Conservation (phyloP, 2,797 vertebrate species). For the Sebastolobus altivelis region DNA sequence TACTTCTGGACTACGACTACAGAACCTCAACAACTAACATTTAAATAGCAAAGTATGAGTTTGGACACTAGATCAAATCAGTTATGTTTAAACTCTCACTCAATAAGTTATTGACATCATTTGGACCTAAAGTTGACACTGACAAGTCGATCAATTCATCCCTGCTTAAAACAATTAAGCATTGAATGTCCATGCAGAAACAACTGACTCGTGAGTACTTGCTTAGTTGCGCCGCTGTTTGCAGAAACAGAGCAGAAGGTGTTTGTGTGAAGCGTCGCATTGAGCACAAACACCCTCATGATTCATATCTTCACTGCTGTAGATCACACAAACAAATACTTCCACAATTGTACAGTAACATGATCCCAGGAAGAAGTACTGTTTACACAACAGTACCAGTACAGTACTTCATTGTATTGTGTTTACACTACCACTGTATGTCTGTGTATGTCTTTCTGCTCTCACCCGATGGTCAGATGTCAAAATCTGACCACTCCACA, state of each 20-base stretch:
- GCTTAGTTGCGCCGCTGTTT: not conserved
- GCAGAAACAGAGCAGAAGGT: not conserved
- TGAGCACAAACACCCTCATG: not conserved
- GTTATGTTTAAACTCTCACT: not conserved
- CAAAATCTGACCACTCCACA: conserved; percentile 9
- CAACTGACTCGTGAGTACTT: not conserved
- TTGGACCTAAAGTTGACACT: conserved; percentile 15
- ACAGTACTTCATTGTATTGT: conserved; percentile 38
- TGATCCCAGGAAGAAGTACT: conserved; percentile 56
- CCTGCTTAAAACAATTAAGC: conserved; percentile 28
- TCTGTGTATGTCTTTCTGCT: conserved; percentile 7
- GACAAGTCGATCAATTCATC: not conserved
- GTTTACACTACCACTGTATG: conserved; percentile 16
- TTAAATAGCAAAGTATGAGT: not conserved
- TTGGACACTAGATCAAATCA: not conserved
- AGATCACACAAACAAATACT: conserved; percentile 14
- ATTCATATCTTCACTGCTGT: conserved; percentile 17
- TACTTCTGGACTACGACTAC: conserved; percentile 21
- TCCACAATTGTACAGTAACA: conserved; percentile 56
- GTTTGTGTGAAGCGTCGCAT: not conserved
- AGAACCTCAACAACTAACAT: conserved; percentile 29
- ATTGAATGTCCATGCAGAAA: conserved; percentile 28
- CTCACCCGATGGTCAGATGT: conserved; percentile 16
- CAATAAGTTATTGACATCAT: conserved; percentile 25
- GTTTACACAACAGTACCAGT: conserved; percentile 44